A percentile compares a stretch with the other conserved stretches of the same genome.
These are phyloP conservation scores for Psylliodes chrysocephalus DNA, from an alignment of 2,888 invertebrate genomes.

Conservation along the genomic window DNA sequence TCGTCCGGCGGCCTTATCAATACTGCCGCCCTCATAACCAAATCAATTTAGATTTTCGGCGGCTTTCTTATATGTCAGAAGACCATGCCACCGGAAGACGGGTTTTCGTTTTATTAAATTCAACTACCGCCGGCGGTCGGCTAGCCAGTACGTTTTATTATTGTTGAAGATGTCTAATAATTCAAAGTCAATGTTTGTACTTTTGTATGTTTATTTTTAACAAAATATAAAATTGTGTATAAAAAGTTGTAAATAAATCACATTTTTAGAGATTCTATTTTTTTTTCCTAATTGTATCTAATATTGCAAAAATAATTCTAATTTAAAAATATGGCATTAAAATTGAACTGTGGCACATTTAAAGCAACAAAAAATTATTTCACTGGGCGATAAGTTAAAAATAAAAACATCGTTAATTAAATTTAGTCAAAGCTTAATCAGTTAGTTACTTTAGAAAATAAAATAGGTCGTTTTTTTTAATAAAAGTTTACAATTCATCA, in stretches of 20 bases:
- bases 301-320: not conserved
- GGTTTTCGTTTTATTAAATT: too few species aligned
- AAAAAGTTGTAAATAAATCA: constrained; percentile 17
- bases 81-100: too few species aligned
- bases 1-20: too few species aligned
- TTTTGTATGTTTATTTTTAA: not conserved
- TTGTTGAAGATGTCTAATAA: too few species aligned
- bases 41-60: too few species aligned
- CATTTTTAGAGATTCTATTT: constrained; percentile 8
- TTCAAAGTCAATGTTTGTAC: not conserved
- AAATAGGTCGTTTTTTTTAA: not conserved
- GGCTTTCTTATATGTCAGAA: too few species aligned
- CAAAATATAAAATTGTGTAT: constrained; percentile 10
- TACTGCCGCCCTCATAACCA: too few species aligned
- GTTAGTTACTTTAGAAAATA: not conserved
- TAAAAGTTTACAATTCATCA: constrained; percentile 50
- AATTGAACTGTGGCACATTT: constrained; percentile 8
- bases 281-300: not conserved
- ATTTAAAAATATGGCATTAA: constrained; percentile 12
- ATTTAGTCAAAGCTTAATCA: not conserved
- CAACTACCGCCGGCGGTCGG: too few species aligned
- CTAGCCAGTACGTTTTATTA: too few species aligned
- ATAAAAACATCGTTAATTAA: not conserved
- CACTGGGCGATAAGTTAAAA: too few species aligned
- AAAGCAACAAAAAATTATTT: not conserved